These are phyloP conservation scores for Drosophila tripunctata DNA, from an alignment of 2,888 invertebrate species.

Conservation along the genomic window DNA sequence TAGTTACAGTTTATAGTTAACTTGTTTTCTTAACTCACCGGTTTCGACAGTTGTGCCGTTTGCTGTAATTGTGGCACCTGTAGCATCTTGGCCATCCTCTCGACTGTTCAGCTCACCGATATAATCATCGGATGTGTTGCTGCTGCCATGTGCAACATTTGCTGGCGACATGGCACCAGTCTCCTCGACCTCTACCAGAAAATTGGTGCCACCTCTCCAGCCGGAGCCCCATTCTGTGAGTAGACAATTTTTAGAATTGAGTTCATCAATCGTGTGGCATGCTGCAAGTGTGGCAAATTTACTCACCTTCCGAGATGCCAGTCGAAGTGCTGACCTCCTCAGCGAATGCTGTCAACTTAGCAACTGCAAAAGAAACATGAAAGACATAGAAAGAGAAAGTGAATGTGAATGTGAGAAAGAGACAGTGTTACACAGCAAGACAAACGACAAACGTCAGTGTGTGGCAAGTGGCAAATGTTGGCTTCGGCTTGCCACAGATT, in stretches of 20 bases:
- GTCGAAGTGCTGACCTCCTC: slow-evolving; percentile 72
- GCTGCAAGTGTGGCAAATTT: slow-evolving; percentile 21
- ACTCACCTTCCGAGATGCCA: slow-evolving; percentile 82
- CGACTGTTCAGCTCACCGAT: slow-evolving; percentile 60
- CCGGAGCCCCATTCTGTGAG: slow-evolving; percentile 84
- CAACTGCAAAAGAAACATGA: slow-evolving; percentile 62
- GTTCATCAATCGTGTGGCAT: slow-evolving; percentile 29
- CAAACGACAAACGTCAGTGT: slow-evolving; percentile 31
- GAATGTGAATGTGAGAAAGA: neutral
- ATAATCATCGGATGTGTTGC: slow-evolving; percentile 70
- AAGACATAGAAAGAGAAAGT: neutral
- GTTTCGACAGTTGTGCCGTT: slow-evolving; percentile 66
- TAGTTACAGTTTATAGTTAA: neutral
- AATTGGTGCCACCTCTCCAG: slow-evolving; percentile 83
- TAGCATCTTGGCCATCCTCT: slow-evolving; percentile 55
- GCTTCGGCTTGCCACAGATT: slow-evolving; percentile 16
- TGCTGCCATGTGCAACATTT: slow-evolving; percentile 37
- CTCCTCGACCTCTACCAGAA: slow-evolving; percentile 84
- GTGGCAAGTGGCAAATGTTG: slow-evolving; percentile 35
- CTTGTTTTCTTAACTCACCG: slow-evolving; percentile 50
- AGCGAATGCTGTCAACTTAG: slow-evolving; percentile 80
- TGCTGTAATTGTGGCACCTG: slow-evolving; percentile 46
- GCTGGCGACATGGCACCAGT: slow-evolving; percentile 70
- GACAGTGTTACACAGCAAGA: slow-evolving; percentile 14
- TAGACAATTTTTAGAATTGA: slow-evolving; percentile 1